phyloP scores from a whole-genome alignment of 2,888 invertebrate species.

The Eristalinus aeneus region DNA sequence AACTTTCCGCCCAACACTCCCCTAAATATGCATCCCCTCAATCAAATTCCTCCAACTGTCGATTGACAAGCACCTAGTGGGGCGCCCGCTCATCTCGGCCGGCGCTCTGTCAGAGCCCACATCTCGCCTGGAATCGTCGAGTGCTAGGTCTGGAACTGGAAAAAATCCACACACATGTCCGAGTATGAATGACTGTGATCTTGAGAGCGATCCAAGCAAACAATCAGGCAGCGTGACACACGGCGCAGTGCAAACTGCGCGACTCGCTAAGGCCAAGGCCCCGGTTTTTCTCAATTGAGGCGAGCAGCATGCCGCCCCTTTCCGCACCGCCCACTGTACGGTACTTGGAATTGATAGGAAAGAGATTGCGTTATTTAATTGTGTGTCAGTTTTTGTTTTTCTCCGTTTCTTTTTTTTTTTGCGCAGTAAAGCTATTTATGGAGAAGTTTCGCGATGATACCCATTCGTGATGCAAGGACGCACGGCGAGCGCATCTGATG shows the following conservation, averaged over 20 bases:
- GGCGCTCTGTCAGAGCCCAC: not conserved
- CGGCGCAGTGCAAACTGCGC: slow-evolving; percentile 29
- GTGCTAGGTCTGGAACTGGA: not conserved
- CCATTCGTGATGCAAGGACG: slow-evolving; percentile 47
- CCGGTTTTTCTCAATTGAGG: slow-evolving; percentile 55
- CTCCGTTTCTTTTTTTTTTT: no score
- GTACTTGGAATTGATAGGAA: not conserved
- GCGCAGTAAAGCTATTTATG: slow-evolving; percentile 55
- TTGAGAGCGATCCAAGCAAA: slow-evolving; percentile 10
- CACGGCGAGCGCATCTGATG: slow-evolving; percentile 20
- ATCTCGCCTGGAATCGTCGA: not conserved
- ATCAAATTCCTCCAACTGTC: not conserved
- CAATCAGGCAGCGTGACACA: slow-evolving; percentile 45
- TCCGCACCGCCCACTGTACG: not conserved
- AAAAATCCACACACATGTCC: not conserved
- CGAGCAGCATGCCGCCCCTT: slow-evolving; percentile 43
- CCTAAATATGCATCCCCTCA: not conserved
- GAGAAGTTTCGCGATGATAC: slow-evolving; percentile 47
- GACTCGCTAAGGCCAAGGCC: slow-evolving; percentile 65
- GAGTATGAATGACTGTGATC: not conserved
- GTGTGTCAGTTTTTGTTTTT: slow-evolving; percentile 10
- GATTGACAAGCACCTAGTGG: no score
- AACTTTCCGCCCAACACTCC: not conserved
- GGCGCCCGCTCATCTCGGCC: not conserved
- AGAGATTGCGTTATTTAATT: slow-evolving; percentile 9